Conservation (phyloP, 30 jellyfish, hydroid and myxozoan genomes). For the Chrysaora quinquecirrha region DNA sequence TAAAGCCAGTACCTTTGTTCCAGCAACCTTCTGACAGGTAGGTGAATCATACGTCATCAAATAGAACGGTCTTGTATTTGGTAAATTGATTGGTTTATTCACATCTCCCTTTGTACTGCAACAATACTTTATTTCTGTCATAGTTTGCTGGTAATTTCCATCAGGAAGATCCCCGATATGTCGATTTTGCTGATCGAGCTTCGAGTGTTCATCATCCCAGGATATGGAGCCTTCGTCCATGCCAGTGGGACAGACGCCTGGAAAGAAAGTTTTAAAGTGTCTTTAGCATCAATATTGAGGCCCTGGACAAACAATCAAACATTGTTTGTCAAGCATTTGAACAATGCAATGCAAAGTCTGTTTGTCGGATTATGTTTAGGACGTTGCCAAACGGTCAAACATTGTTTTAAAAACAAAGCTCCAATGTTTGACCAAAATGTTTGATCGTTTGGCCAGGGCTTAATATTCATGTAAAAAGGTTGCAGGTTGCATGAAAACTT, state of each 20-base stretch:
- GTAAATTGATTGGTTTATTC: slow-evolving; percentile 81
- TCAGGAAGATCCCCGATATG: slow-evolving; percentile 92
- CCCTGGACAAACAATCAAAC: too few species aligned
- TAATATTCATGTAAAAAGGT: too few species aligned
- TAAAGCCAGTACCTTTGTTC: slow-evolving; percentile 89
- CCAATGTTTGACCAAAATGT: too few species aligned
- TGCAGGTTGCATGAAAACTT: too few species aligned
- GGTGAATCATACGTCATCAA: slow-evolving; percentile 91
- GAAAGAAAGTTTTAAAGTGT: too few species aligned
- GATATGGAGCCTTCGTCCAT: slow-evolving; percentile 90
- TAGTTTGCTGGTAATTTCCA: slow-evolving; percentile 76
- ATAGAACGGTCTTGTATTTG: slow-evolving; percentile 90
- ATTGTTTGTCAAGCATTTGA: too few species aligned
- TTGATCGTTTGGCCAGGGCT: too few species aligned
- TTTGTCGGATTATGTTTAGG: too few species aligned
- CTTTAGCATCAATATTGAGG: too few species aligned
- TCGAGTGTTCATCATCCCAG: slow-evolving; percentile 98
- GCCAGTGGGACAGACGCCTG: slow-evolving; percentile 95
- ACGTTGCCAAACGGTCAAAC: too few species aligned
- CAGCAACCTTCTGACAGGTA: slow-evolving; percentile 95
- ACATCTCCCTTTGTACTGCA: slow-evolving; percentile 92
- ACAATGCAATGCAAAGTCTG: too few species aligned
- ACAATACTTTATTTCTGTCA: slow-evolving; percentile 80
- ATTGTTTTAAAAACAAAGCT: too few species aligned
- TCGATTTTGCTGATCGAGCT: slow-evolving; percentile 79